Percentiles rank a stretch among this genome's conserved stretches.
Conservation (phyloP, 2,888 invertebrate genomes). For the Endotricha flammealis region DNA sequence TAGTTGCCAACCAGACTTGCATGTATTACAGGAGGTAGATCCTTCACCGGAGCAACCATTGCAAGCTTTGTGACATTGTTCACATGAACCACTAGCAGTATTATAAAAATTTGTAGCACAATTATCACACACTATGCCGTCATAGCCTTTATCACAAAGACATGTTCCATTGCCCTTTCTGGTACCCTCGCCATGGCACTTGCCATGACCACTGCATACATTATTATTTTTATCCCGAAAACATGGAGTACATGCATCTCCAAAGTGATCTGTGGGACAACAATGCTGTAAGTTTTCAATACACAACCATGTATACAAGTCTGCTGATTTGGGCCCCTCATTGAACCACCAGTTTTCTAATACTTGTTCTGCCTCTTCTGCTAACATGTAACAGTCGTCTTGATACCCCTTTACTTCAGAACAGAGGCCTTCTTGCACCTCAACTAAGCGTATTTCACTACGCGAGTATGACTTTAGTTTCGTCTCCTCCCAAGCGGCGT, state of each 20-base stretch:
- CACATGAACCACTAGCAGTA: conserved; percentile 83
- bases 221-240: conserved; percentile 68
- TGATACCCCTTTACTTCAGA: conserved; percentile 81
- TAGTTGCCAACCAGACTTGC: conserved; percentile 84
- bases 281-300: conserved; percentile 87
- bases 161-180: conserved; percentile 95
- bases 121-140: conserved; percentile 84
- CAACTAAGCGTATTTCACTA: conserved; percentile 93
- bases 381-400: conserved; percentile 88
- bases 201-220: conserved; percentile 89
- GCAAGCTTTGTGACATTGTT: conserved; percentile 88
- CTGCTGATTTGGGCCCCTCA: conserved; percentile 61
- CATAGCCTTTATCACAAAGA: conserved; percentile 88
- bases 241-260: conserved; percentile 87
- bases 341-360: conserved; percentile 95
- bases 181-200: conserved; percentile 90
- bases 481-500: conserved; percentile 95
- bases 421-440: conserved; percentile 94
- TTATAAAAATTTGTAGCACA: conserved; percentile 86
- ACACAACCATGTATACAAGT: conserved; percentile 83
- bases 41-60: conserved; percentile 86
- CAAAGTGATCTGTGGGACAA: conserved; percentile 91
- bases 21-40: conserved; percentile 73
- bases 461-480: conserved; percentile 88
- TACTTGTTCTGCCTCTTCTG: conserved; percentile 87